Base-by-base conservation (phyloP, 2,888 invertebrate species). In the Onchidella celtica region DNA sequence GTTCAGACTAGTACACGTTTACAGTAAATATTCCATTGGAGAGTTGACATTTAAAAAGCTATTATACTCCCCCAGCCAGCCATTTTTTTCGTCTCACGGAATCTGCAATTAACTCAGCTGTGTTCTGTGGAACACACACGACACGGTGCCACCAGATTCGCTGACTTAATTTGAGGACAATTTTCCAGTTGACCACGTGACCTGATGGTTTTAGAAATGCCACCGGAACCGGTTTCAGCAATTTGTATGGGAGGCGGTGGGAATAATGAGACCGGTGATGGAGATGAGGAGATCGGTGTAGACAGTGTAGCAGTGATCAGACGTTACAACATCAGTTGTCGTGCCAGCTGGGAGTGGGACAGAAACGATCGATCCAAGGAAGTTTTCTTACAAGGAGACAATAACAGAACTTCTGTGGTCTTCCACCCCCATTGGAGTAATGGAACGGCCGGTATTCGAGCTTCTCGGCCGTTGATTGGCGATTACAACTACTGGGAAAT, bases 391-490 rank as follows among this genome's bases (percentile, higher is more conserved):
- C 34, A 32, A n/a, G 69, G 34, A 9, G 14, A 6, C 34, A 29
- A 72, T 38, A 24, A 11, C n/a, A n/a, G n/a, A n/a, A n/a, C n/a
- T n/a, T n/a, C n/a, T n/a, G 74, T 69, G 36, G 65, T 95, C 89
- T 96, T 96, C 90, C 96, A 96, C 92, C 96, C 96, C 9, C 95
- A 96, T 90, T 96, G 96, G 96, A 96, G 96, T 89, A 95, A 95
- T 88, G 96, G 96, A 11, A 96, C 96, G 0, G 96, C n/a, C 0
- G 96, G 95, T 0, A 95, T 96, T 0, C 94, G 96, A 70, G 96
- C 96, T 6, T 95, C 95, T 27, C 93, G 95, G 32, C 93, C 95
- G 9, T 93, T 96, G n/a, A 96, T 96, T 91, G 95, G 93, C 66
- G 92, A 94, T 14, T 86, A 88, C 55, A 93, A 95, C 91, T 96